A percentile compares a stretch with the other conserved stretches of the same genome.
Conservation (phyloP, 2,888 invertebrate genomes). For the Spisula solida region DNA sequence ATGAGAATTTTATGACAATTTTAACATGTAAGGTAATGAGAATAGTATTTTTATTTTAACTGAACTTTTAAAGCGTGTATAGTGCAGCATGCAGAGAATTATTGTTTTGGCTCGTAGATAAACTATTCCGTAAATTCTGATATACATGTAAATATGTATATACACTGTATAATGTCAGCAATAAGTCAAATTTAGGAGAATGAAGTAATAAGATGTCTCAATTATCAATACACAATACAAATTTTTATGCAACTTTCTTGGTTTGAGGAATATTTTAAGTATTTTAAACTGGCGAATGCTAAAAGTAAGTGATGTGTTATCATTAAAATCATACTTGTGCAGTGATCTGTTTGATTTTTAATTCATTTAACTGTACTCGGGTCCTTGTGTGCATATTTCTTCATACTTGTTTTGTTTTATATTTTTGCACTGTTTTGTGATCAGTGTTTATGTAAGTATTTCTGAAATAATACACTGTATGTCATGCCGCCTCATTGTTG, state of each 20-base stretch:
- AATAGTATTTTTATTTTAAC: background rate
- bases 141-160: background rate
- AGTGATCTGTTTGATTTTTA: constrained; percentile 8
- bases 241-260: background rate
- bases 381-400: constrained; percentile 5
- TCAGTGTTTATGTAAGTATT: background rate
- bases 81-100: background rate
- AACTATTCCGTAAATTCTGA: background rate
- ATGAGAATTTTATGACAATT: background rate
- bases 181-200: too few species aligned
- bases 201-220: background rate
- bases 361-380: background rate
- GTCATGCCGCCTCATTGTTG: background rate
- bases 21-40: background rate
- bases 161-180: too few species aligned
- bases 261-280: too few species aligned
- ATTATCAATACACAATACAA: background rate
- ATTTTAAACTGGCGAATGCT: too few species aligned
- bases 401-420: constrained; percentile 9
- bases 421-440: background rate
- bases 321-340: background rate
- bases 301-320: too few species aligned
- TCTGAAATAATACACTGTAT: background rate
- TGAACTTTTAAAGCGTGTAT: background rate
- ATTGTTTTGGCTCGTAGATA: background rate